These are phyloP conservation scores for Eulemur rubriventer DNA, from an alignment of 2,797 vertebrate genomes.

Conservation along the genomic window DNA sequence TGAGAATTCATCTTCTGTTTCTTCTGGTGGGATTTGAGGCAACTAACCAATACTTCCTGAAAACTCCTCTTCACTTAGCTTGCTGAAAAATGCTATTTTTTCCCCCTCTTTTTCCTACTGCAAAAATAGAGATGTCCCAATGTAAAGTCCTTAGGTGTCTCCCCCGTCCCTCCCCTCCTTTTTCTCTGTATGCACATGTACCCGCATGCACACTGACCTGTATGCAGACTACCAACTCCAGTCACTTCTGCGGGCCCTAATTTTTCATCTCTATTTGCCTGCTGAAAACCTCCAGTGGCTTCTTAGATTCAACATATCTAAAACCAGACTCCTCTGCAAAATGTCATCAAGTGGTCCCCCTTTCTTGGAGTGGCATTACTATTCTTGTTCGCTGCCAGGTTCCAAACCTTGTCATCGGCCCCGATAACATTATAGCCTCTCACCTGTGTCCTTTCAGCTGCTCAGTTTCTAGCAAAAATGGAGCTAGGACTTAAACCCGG, in stretches of 20 bases:
- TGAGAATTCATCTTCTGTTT: not conserved
- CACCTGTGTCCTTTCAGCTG: too few relatives aligned
- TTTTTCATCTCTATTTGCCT: not conserved
- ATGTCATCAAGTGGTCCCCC: not conserved
- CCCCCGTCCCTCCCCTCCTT: too few relatives aligned
- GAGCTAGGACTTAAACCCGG: not conserved
- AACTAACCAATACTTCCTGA: not conserved
- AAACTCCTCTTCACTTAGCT: not conserved
- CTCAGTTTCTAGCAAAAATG: not conserved
- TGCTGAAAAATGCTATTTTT: not conserved
- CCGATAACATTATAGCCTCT: not conserved
- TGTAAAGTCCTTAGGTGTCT: not conserved
- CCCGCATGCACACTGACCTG: rapidly evolving
- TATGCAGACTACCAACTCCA: too few relatives aligned
- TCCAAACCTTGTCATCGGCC: not conserved
- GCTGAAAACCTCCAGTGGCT: not conserved
- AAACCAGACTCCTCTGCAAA: not conserved
- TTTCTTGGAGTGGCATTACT: not conserved
- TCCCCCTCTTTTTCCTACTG: not conserved
- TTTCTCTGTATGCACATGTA: not conserved
- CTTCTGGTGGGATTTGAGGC: not conserved
- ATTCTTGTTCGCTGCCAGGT: not conserved
- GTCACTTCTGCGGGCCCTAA: not conserved
- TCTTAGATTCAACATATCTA: not conserved
- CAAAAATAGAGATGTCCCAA: not conserved